Percentiles rank a stretch among this genome's conserved stretches.
Evolutionary conservation across 1,140 invertebrate genomes (phyloP).

Genomic region (Trichonephila clavata): DNA sequence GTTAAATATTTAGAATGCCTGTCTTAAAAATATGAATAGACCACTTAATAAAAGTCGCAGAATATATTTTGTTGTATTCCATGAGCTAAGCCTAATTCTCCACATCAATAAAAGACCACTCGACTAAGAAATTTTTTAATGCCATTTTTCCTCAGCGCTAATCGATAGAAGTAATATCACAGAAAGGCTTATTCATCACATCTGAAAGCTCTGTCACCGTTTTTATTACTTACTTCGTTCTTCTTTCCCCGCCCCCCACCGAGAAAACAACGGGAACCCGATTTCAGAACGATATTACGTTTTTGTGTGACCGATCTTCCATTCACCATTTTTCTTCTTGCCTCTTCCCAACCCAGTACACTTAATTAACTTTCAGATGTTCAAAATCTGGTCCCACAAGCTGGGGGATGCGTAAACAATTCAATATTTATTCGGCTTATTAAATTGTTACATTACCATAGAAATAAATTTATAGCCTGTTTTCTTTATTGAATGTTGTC

Average conservation of each 20-base stretch:
- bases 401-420: neutral
- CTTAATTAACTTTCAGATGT: neutral
- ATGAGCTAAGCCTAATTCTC: no score
- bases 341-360: neutral
- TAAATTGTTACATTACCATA: neutral
- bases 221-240: neutral
- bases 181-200: slow-evolving; percentile 34
- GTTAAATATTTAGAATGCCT: no score
- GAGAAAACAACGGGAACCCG: neutral
- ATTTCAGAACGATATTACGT: neutral
- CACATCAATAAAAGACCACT: neutral
- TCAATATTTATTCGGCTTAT: neutral
- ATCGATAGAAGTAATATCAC: slow-evolving; percentile 34
- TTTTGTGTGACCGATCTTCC: neutral
- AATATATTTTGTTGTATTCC: no score
- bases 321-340: neutral
- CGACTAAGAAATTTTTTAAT: neutral
- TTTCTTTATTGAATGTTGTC: no score
- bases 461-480: neutral
- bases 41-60: no score
- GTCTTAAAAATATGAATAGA: no score
- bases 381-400: neutral
- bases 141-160: neutral
- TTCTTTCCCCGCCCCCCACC: neutral
- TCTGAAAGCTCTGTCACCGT: neutral